A percentile compares a stretch with the other conserved stretches of the same genome.
Conservation (phyloP, 2,888 invertebrate species). For the Chaetogeoica ovagalla region DNA sequence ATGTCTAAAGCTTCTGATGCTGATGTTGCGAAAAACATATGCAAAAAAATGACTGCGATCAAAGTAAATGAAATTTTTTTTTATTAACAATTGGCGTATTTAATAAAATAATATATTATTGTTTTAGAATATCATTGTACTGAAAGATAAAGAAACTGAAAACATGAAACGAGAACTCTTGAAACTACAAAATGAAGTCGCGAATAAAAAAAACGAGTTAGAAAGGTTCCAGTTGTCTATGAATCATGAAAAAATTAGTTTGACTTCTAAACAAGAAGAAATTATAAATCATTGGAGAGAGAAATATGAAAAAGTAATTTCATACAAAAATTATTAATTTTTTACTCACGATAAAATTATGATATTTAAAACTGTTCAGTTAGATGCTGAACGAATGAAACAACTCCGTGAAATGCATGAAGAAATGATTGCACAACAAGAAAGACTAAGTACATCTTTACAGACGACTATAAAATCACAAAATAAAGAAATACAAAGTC, state of each 20-base stretch:
- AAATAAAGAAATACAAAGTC: slow-evolving; percentile 48
- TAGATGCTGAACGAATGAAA: slow-evolving; percentile 48
- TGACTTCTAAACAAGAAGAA: slow-evolving; percentile 40
- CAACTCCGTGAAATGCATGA: slow-evolving; percentile 45
- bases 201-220: slow-evolving; percentile 24
- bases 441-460: slow-evolving; percentile 39
- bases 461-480: slow-evolving; percentile 46
- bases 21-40: slow-evolving; percentile 46
- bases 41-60: slow-evolving; percentile 38
- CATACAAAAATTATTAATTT: not conserved
- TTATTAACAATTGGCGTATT: not conserved
- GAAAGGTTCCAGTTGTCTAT: slow-evolving; percentile 33
- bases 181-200: slow-evolving; percentile 36
- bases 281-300: slow-evolving; percentile 39
- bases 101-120: slow-evolving; percentile 7
- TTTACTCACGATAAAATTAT: not conserved
- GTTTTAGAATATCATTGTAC: slow-evolving; percentile 34
- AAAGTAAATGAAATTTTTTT: slow-evolving; percentile 36
- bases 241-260: slow-evolving; percentile 38
- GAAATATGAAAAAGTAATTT: slow-evolving; percentile 51
- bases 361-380: slow-evolving; percentile 1
- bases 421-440: slow-evolving; percentile 49
- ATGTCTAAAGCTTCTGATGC: slow-evolving; percentile 46
- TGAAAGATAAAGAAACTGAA: slow-evolving; percentile 42
- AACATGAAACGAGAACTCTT: slow-evolving; percentile 38